Conservation (phyloP, 2,797 vertebrate species). For the Sebastiscus albofasciatus region DNA sequence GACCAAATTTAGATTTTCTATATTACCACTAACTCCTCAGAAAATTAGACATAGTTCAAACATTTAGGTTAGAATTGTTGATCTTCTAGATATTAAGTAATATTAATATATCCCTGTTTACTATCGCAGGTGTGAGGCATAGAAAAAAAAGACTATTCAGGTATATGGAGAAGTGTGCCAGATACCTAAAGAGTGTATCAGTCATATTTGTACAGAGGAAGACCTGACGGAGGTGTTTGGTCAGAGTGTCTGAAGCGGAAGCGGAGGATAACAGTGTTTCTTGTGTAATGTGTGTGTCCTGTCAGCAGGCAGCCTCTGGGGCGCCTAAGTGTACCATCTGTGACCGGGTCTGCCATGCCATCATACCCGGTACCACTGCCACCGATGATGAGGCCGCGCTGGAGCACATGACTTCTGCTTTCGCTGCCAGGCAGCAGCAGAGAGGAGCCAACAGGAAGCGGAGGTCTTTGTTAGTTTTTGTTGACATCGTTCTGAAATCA, state of each 20-base stretch:
- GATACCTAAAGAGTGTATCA: slow-evolving; percentile 15
- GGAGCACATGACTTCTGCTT: slow-evolving; percentile 49
- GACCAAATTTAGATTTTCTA: slow-evolving; percentile 4
- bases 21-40: neutral
- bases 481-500: neutral
- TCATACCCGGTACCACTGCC: slow-evolving; percentile 63
- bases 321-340: slow-evolving; percentile 77
- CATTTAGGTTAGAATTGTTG: neutral
- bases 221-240: slow-evolving; percentile 51
- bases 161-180: neutral
- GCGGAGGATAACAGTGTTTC: slow-evolving; percentile 62
- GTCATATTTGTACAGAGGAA: slow-evolving; percentile 28
- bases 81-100: neutral
- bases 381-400: slow-evolving; percentile 41
- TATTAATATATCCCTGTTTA: neutral
- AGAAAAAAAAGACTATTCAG: neutral
- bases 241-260: slow-evolving; percentile 57
- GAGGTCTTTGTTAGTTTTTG: slow-evolving; percentile 41
- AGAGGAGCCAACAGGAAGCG: slow-evolving; percentile 45
- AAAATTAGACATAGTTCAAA: neutral
- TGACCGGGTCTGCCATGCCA: slow-evolving; percentile 70
- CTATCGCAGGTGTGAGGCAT: too few relatives aligned
- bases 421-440: slow-evolving; percentile 30
- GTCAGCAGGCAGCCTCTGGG: slow-evolving; percentile 75
- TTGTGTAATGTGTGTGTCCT: slow-evolving; percentile 71